These are phyloP conservation scores for Hoplostethus mediterraneus DNA, from an alignment of 2,797 vertebrate genomes.

Conservation along the genomic window DNA sequence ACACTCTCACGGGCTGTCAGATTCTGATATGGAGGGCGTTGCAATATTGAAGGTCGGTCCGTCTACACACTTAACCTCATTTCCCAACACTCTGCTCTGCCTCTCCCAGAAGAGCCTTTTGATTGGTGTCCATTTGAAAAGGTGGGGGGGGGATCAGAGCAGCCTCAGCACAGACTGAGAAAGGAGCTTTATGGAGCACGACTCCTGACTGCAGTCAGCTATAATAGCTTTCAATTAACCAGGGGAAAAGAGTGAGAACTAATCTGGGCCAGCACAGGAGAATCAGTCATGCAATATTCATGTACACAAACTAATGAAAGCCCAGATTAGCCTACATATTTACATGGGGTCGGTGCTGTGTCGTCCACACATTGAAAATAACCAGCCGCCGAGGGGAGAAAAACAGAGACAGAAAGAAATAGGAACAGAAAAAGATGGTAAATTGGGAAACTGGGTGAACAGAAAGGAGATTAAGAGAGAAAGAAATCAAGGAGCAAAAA, in stretches of 20 bases:
- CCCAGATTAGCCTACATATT: constrained; percentile 80
- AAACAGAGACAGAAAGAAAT: constrained; percentile 9
- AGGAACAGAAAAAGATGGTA: not conserved
- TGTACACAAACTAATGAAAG: constrained; percentile 81
- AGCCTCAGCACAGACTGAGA: constrained; percentile 41
- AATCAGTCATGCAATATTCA: constrained; percentile 80
- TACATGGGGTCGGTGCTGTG: constrained; percentile 60
- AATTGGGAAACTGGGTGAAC: constrained; percentile 24
- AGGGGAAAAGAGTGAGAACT: constrained; percentile 59
- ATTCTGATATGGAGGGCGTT: constrained; percentile 72
- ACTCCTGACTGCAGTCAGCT: constrained; percentile 67
- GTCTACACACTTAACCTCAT: constrained; percentile 82
- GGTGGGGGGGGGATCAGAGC: constrained; percentile 47
- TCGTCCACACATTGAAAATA: constrained; percentile 55
- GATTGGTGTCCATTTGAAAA: constrained; percentile 78
- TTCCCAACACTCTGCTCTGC: constrained; percentile 70
- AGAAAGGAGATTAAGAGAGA: constrained; percentile 47
- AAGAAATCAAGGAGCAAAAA: constrained; percentile 55
- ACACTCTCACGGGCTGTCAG: constrained; percentile 76
- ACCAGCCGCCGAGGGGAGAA: constrained; percentile 19
- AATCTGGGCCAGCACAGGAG: constrained; percentile 69
- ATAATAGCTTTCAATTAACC: constrained; percentile 82
- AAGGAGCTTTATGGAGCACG: constrained; percentile 57
- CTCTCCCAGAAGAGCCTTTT: constrained; percentile 72
- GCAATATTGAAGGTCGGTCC: constrained; percentile 78